Base-by-base conservation (phyloP, 2,113 vertebrate genomes). In the Euleptes europaea region DNA sequence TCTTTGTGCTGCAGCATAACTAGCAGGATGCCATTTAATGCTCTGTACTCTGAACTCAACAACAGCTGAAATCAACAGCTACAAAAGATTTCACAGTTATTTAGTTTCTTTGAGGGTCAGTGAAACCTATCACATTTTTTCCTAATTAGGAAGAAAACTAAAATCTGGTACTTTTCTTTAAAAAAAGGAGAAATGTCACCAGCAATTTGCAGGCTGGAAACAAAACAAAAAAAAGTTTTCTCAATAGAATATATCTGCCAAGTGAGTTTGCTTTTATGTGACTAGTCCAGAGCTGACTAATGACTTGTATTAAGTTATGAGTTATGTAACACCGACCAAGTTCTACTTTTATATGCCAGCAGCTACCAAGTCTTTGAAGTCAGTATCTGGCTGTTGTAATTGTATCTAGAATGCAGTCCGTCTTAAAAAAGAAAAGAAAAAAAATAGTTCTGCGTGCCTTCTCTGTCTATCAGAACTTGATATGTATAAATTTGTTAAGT, bases 71-170 rank as follows among this genome's bases (percentile, higher is more conserved):
- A 91, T 84, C 63, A 82, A 51, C 0, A 73, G 33, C 0, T 1
- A 84, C 40, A 88, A 91, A 84, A 57, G 14, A 2, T 28, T 87
- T 78, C 60, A 73, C 15, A 90, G 47, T 87, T 86, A 87, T 17
- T 33, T 72, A 23, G 1, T n/a, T 89, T 26, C 90, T 88, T n/a
- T 42, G 40, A 74, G 74, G 79, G 33, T 84, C 78, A 79, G 0
- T 79, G 35, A 88, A 86, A 85, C 2, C 14, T 89, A 81, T 82
- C 80, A 54, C 51, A 75, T 19, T 84, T 9, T 74, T 90, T 74
- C 65, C 66, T 90, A 83, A 93, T 91, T 86, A 92, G 47, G 35
- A 73, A 5, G 0, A 75, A 92, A 88, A 71, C 1, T 3, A 57
- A 89, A 88, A 80, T 82, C 26, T 78, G 0, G 33, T 40, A 42